A percentile compares a stretch with the other conserved stretches of the same genome.
Evolutionary conservation across 2,113 vertebrate genomes (phyloP).

Genomic region (Rhinopithecus roxellana): DNA sequence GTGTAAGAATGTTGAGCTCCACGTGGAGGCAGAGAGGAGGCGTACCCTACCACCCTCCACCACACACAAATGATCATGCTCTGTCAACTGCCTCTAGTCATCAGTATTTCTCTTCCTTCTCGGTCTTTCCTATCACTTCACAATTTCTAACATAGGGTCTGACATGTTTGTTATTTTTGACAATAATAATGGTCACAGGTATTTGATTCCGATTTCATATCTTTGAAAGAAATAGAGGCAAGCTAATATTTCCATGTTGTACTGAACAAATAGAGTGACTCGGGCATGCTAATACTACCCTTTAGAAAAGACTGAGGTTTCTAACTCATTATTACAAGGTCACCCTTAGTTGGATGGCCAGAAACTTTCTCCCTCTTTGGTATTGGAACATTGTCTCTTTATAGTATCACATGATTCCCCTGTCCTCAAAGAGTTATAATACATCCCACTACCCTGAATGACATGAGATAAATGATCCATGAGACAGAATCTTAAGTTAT

Average conservation of each 20-base stretch:
- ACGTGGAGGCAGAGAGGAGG: accelerated
- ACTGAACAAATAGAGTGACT: not conserved
- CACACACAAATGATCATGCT: too few relatives aligned
- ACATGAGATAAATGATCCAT: not conserved
- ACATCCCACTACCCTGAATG: accelerated
- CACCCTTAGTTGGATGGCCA: not conserved
- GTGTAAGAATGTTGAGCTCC: not conserved
- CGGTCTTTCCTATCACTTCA: not conserved
- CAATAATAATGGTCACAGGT: not conserved
- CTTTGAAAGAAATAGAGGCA: not conserved
- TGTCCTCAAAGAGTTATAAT: not conserved
- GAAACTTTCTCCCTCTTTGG: not conserved
- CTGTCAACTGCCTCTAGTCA: not conserved
- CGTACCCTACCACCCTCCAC: accelerated
- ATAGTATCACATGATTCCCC: not conserved
- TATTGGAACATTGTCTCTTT: not conserved
- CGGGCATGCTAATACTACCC: not conserved
- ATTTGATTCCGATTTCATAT: not conserved
- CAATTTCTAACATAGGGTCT: not conserved
- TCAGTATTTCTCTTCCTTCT: not conserved
- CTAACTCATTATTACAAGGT: not conserved
- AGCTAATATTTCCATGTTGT: not conserved
- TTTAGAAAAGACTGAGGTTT: not conserved
- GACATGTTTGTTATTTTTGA: not conserved
- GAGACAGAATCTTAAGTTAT: not conserved